Percentiles rank a stretch among this genome's conserved stretches.
phyloP scores from a whole-genome alignment of 2,888 invertebrate species.

The Drosophila buzzatii region DNA sequence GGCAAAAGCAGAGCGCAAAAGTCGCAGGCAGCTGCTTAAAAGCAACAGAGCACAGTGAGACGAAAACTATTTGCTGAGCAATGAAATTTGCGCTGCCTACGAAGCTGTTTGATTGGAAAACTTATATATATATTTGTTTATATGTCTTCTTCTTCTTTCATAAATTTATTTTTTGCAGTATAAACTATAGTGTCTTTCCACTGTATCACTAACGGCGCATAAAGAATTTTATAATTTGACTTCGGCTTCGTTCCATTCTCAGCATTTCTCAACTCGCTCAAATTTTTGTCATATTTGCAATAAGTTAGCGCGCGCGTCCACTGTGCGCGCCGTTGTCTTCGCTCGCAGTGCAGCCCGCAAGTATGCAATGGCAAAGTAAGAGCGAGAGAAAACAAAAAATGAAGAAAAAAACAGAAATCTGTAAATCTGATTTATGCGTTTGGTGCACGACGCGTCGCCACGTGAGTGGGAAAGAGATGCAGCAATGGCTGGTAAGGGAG shows the following conservation, averaged over 20 bases:
- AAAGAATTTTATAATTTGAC: slow-evolving; percentile 3
- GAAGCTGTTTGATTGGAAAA: no score
- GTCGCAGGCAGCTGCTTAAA: slow-evolving; percentile 13
- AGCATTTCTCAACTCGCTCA: background rate
- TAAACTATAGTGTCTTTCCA: background rate
- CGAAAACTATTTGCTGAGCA: background rate
- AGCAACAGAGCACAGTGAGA: slow-evolving; percentile 34
- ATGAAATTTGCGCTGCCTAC: background rate
- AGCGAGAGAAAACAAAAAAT: slow-evolving; percentile 18
- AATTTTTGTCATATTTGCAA: background rate
- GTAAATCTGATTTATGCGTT: slow-evolving; percentile 81
- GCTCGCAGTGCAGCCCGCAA: slow-evolving; percentile 45
- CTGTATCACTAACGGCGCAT: background rate
- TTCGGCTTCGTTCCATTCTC: background rate
- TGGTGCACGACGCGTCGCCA: slow-evolving; percentile 58
- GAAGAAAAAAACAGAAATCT: slow-evolving; percentile 42
- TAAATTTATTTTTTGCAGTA: background rate
- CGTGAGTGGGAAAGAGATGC: slow-evolving; percentile 23
- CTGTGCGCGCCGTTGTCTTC: slow-evolving; percentile 25
- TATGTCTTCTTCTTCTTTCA: background rate
- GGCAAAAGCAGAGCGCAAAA: slow-evolving; percentile 25
- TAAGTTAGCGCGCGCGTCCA: slow-evolving; percentile 8
- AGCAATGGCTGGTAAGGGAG: background rate
- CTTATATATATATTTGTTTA: background rate
- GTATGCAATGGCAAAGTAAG: slow-evolving; percentile 55